Base-by-base conservation (phyloP, 2,113 vertebrate genomes). In the Marmota flaviventris region DNA sequence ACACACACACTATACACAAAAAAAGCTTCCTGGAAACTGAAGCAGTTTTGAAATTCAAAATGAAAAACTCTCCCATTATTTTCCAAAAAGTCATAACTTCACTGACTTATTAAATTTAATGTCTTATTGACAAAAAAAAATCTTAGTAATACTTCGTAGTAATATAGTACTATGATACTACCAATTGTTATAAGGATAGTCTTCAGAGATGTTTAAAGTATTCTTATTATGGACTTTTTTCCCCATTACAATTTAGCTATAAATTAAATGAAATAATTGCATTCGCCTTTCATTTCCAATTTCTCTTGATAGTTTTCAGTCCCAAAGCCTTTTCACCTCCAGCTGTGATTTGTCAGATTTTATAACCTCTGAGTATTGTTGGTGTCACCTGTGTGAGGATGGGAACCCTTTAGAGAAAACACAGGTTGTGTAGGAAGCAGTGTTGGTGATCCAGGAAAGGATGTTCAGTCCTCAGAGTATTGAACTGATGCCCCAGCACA, bases 261-360 rank as follows among this genome's bases (percentile, higher is more conserved):
- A 70, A 90, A 79, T 87, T 61, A 67, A 91, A 76, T 84, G 51
- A 86, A 76, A 25, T 88, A 75, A 77, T 51, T 73, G 67, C 20
- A 27, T 70, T 90, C 56, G 20, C n/a, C 58, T 70, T 96, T 96
- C 89, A 85, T 91, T 88, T 91, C 73, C 85, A 82, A 88, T 94
- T 97, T 17, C 32, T 96, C 67, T 73, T 85, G 96, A 78, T 90
- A 76, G 56, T 61, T 90, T 93, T 96, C 95, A 92, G 94, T 61
- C 27, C 45, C 56, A 4, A 56, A 61, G 10, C 58, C 69, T 69
- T 72, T 76, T 84, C 45, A 76, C 72, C 81, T 83, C 67, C 20
- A 58, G 85, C 95, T 87, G 37, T 42, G 91, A 90, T 77, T 61
- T 85, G 90, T 88, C 91, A 89, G 85, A 77, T 61, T 91, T 61